Evolutionary conservation across 2,888 invertebrate genomes (phyloP).

Genomic region (Pseudococcus longispinus): DNA sequence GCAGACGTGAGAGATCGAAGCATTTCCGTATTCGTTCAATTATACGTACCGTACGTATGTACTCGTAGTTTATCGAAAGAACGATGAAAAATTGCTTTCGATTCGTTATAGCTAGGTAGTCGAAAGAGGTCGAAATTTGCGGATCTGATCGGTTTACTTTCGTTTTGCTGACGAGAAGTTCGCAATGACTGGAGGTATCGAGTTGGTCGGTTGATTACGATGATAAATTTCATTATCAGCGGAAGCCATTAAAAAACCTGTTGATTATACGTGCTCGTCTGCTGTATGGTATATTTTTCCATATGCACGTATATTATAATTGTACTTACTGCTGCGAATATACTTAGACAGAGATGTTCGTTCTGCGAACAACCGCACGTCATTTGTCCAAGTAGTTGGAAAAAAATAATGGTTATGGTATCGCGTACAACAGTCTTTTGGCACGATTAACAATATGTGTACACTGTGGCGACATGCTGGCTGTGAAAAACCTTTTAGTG

Average conservation of each 20-base stretch:
- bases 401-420: background rate
- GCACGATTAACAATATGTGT: background rate
- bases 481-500: background rate
- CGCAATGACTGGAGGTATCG: background rate
- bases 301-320: background rate
- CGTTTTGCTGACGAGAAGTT: background rate
- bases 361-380: background rate
- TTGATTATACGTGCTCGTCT: background rate
- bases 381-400: background rate
- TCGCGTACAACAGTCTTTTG: background rate
- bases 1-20: background rate
- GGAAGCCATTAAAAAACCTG: conserved; percentile 9
- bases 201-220: background rate
- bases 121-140: background rate
- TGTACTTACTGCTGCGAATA: background rate
- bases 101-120: background rate
- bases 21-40: conserved; percentile 6
- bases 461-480: conserved; percentile 1
- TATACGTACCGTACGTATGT: background rate
- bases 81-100: conserved; percentile 3
- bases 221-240: conserved; percentile 31
- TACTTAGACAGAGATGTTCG: background rate
- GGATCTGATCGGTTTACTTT: conserved; percentile 16
- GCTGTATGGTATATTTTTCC: background rate
- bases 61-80: background rate